A percentile compares a stretch with the other conserved stretches of the same genome.
These are phyloP conservation scores for Empis livida DNA, from an alignment of 2,888 invertebrate species.

Conservation along the genomic window DNA sequence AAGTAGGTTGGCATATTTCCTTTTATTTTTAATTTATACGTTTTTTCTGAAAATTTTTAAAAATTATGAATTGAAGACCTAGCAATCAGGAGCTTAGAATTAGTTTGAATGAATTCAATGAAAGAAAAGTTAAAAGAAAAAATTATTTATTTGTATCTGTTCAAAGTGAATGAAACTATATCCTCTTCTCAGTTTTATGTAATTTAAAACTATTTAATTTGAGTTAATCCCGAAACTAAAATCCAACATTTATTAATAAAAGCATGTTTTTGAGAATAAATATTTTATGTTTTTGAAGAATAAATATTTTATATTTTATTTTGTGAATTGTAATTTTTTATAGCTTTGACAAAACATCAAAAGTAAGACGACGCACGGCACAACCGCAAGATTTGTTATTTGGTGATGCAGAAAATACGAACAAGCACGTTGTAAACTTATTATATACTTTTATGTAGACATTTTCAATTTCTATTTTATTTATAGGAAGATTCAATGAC, in stretches of 20 bases:
- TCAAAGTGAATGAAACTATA: neutral
- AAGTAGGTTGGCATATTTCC: conserved; percentile 14
- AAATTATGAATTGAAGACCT: neutral
- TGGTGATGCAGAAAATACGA: conserved; percentile 31
- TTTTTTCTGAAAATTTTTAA: neutral
- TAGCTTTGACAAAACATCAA: conserved; percentile 26
- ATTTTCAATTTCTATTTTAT: neutral
- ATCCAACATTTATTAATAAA: neutral
- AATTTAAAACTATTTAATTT: neutral
- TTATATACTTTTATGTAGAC: neutral
- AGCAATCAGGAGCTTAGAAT: conserved; percentile 12
- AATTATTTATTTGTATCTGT: conserved; percentile 19
- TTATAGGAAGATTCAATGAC: conserved; percentile 22
- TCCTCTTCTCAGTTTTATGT: neutral
- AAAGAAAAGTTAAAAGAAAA: conserved; percentile 15
- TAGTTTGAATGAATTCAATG: conserved; percentile 12
- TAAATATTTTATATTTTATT: neutral
- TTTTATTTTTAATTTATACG: neutral
- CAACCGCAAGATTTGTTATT: conserved; percentile 58
- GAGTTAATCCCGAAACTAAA: no score
- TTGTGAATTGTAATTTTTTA: neutral
- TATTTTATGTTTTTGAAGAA: neutral
- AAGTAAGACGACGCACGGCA: conserved; percentile 51
- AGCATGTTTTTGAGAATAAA: no score
- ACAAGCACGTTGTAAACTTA: neutral